Base-by-base conservation (phyloP, 2,888 invertebrate genomes). In the Lamproptera curius region DNA sequence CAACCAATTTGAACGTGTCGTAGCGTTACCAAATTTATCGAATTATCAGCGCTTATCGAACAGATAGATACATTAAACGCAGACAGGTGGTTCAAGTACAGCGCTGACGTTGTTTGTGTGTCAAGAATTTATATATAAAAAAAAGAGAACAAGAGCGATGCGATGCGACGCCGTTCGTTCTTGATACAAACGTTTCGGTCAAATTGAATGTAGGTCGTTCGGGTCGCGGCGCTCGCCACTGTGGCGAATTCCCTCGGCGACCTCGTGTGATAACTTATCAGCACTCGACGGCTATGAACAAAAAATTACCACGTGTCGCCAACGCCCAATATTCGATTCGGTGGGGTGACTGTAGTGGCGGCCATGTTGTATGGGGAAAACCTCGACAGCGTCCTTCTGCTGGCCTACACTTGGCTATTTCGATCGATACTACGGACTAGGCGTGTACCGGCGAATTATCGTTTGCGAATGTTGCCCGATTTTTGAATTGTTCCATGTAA, bases 201-300 rank as follows among this genome's bases (percentile, higher is more conserved):
- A 72, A 71, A 67, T 71, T 62, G 65, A 75, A 81, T 78, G 76
- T 85, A 81, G 84, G 84, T 85, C 81, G 81, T 67, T 79, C 77
- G 78, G 78, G 70, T 72, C 75, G 85, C n/a, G 80, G 84, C 73
- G 82, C 81, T 84, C 84, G 76, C 75, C 67, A 72, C 77, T 70
- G 75, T 79, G 72, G 84, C 80, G 74, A 84, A 83, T 82, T 64
- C 79, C 82, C 79, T 74, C 72, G 76, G 73, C 76, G 85, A 81
- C 86, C 86, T 85, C 70, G 68, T 69, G 67, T 73, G 76, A 77
- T 85, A 78, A 79, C 82, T 85, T 84, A 85, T 86, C 85, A 60
- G 50, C 45, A 51, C 50, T 53, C 39, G 53, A 53, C 50, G 6
- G 42, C 53, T 59, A 58, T 58, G 55, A 64, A 23, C 28, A 2